Base-by-base conservation (phyloP, 2,113 vertebrate genomes). In the Larimichthys polyactis region DNA sequence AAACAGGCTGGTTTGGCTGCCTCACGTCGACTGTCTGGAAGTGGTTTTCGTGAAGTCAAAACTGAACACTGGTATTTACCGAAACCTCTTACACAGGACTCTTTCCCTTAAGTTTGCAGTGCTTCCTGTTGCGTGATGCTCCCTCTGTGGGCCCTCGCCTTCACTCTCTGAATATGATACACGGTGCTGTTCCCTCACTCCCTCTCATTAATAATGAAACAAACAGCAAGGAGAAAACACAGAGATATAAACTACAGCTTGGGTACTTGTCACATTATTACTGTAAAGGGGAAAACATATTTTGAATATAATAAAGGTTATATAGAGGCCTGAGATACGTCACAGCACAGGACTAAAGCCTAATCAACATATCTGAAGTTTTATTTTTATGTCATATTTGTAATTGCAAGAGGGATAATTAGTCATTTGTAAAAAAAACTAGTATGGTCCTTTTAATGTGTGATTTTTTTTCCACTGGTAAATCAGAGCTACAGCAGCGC, bases 191-290 rank as follows among this genome's bases (percentile, higher is more conserved):
- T 89, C 69, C 74, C 84, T 87, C 87, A 54, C 87, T 87, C 79
- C 54, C 75, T 60, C 88, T 92, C 90, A 93, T 93, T 90, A 94
- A 94, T 94, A 93, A 94, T 93, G 87, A 90, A 93, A 88, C 71
- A 90, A 91, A 89, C 85, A 82, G 81, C 67, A 69, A 82, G 76
- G 76, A 83, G 87, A 75, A 86, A 87, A 85, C 62, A 73, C 80
- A 58, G 57, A 81, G 59, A 92, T 79, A 83, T 54, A 87, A 88
- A 72, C 86, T 87, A 66, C 57, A 84, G 90, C 79, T 65, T 27
- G 40, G 52, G 55, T 84, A 74, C 71, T 75, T 76, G 74, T 83
- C 66, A 43, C 86, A 88, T 83, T 70, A 49, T 75, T 73, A 54
- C 83, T 68, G 65, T 27, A 46, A 90, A 63, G 62, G 68, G 22